phyloP scores from a whole-genome alignment of 2,113 vertebrate genomes.

The Pseudopipra pipra region DNA sequence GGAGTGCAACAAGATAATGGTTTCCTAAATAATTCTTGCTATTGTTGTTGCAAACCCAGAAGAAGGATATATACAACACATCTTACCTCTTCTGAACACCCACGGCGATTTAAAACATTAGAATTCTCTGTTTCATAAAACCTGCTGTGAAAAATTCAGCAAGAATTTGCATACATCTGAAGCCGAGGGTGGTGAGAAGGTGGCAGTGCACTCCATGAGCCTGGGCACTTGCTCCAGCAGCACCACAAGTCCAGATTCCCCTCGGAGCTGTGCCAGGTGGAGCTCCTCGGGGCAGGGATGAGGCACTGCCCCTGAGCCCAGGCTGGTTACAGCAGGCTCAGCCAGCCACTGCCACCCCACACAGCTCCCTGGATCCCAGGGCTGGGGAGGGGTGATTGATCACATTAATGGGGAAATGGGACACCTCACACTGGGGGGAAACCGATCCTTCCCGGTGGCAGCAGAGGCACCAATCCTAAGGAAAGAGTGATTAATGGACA shows the following conservation, averaged over 20 bases:
- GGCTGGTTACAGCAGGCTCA: neutral
- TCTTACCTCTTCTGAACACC: neutral
- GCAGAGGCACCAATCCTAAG: accelerated
- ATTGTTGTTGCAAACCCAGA: neutral
- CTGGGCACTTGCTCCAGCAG: neutral
- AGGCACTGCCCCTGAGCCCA: accelerated
- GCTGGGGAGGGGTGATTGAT: neutral
- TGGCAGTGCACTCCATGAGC: neutral
- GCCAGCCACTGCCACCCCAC: neutral
- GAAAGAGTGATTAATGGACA: constrained; percentile 8
- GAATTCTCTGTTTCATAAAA: neutral
- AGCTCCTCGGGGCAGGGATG: accelerated
- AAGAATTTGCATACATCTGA: neutral
- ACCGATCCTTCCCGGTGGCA: neutral
- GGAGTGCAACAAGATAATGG: neutral
- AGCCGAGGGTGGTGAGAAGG: neutral
- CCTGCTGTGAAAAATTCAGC: accelerated
- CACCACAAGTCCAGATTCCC: accelerated
- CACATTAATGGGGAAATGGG: neutral
- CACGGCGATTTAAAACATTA: neutral
- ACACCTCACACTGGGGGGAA: neutral
- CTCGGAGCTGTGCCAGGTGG: neutral
- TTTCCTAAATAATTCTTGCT: neutral
- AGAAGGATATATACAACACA: neutral
- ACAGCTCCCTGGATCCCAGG: accelerated